Evolutionary conservation across 1,140 invertebrate species (phyloP).

Genomic region (Thaumetopoea pityocampa): DNA sequence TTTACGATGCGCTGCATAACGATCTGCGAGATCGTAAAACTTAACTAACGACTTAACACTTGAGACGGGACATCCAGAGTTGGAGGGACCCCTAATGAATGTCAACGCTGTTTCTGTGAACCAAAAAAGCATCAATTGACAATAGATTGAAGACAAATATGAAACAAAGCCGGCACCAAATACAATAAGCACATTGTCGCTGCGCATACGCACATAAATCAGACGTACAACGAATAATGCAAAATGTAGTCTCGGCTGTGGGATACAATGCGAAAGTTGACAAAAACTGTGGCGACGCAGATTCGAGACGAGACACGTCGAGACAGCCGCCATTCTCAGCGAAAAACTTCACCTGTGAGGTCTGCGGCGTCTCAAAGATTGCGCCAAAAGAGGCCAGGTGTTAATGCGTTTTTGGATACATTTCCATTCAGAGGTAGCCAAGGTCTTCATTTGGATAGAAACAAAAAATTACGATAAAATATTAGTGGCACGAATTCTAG

Average conservation of each 20-base stretch:
- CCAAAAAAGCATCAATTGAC: constrained; percentile 20
- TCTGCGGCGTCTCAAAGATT: constrained; percentile 12
- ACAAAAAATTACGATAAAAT: no score
- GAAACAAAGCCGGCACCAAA: constrained; percentile 5
- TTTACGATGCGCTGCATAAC: constrained; percentile 32
- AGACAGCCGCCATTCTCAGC: constrained; percentile 5
- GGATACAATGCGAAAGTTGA: constrained; percentile 47
- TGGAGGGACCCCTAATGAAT: constrained; percentile 1
- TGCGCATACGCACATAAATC: constrained; percentile 26
- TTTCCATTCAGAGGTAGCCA: no score
- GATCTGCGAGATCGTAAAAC: constrained; percentile 29
- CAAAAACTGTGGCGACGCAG: constrained; percentile 46
- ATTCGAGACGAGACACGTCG: constrained; percentile 27
- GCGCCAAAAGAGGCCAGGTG: constrained; percentile 20
- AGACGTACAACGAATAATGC: constrained; percentile 22
- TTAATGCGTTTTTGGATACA: no score
- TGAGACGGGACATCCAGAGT: constrained; percentile 3
- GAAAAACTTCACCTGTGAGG: constrained; percentile 55
- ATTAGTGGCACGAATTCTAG: no score
- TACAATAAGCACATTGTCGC: no score
- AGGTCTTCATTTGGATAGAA: no score
- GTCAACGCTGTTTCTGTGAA: background rate
- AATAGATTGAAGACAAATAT: constrained; percentile 8
- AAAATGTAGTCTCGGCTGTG: constrained; percentile 8
- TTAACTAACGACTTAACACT: constrained; percentile 21